phyloP scores from a whole-genome alignment of 2,888 invertebrate species.

The Nomada lathburiana region DNA sequence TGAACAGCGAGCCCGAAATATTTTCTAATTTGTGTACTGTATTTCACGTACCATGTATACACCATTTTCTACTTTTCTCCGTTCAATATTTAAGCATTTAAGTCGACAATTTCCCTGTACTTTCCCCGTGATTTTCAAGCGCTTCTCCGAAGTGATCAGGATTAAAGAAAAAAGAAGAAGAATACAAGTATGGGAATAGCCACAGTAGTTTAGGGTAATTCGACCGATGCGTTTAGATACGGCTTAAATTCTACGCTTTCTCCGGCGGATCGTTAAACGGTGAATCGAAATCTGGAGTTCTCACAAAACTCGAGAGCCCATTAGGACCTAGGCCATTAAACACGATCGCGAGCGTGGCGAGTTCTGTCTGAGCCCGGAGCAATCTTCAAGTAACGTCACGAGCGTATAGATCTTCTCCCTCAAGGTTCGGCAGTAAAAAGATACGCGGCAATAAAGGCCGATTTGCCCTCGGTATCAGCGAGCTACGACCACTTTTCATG shows the following conservation, averaged over 20 bases:
- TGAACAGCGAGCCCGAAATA: too few relatives aligned
- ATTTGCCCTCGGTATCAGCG: constrained; percentile 38
- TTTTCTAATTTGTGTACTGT: too few relatives aligned
- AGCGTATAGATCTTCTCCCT: constrained; percentile 41
- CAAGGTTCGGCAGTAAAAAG: constrained; percentile 47
- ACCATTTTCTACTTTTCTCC: too few relatives aligned
- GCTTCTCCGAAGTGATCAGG: neutral
- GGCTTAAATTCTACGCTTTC: constrained; percentile 23
- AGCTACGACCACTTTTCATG: constrained; percentile 42
- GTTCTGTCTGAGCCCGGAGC: constrained; percentile 31
- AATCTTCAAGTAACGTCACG: constrained; percentile 22
- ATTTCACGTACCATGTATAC: too few relatives aligned
- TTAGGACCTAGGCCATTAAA: constrained; percentile 30
- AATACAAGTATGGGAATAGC: neutral
- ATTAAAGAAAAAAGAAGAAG: too few relatives aligned
- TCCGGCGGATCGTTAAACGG: constrained; percentile 7
- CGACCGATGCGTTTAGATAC: constrained; percentile 19
- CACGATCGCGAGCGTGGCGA: constrained; percentile 32
- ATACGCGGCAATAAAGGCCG: constrained; percentile 52
- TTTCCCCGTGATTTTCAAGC: neutral
- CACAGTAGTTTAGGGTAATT: constrained; percentile 9
- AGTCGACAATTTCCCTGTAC: too few relatives aligned
- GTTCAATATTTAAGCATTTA: too few relatives aligned
- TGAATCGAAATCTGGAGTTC: constrained; percentile 21
- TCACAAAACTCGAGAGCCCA: constrained; percentile 4